phyloP scores from a whole-genome alignment of 2,797 vertebrate species.

The Paramormyrops hopkinsi region DNA sequence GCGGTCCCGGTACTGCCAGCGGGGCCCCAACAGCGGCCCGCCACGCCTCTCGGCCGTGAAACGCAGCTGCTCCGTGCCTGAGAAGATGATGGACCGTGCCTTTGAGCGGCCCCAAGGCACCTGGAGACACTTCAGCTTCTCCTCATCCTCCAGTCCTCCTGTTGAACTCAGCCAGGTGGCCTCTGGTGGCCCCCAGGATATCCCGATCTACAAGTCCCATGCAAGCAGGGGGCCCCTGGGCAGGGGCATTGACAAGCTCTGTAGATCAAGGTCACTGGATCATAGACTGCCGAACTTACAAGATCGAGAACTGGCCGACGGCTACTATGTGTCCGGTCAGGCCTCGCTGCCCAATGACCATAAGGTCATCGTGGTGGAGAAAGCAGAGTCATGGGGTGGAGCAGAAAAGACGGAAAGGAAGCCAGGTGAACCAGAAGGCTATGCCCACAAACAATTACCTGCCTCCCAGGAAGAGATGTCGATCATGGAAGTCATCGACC shows the following conservation, averaged over 20 bases:
- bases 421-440: slow-evolving; percentile 44
- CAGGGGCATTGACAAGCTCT: slow-evolving; percentile 40
- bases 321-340: slow-evolving; percentile 50
- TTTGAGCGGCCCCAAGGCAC: background rate
- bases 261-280: slow-evolving; percentile 54
- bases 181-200: background rate
- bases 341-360: slow-evolving; percentile 50
- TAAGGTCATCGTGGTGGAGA: slow-evolving; percentile 62
- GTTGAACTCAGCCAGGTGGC: slow-evolving; percentile 26
- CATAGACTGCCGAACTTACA: slow-evolving; percentile 45
- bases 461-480: slow-evolving; percentile 71
- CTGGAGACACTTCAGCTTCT: slow-evolving; percentile 34
- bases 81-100: slow-evolving; percentile 51
- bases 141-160: slow-evolving; percentile 35
- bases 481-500: slow-evolving; percentile 64
- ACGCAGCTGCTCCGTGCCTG: slow-evolving; percentile 60
- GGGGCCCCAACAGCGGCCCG: background rate
- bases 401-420: slow-evolving; percentile 28
- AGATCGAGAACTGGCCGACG: slow-evolving; percentile 30
- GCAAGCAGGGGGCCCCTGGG: slow-evolving; percentile 1
- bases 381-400: background rate
- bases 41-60: slow-evolving; percentile 33
- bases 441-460: slow-evolving; percentile 71
- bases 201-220: background rate
- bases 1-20: slow-evolving; percentile 67